Base-by-base conservation (phyloP, 2,888 invertebrate genomes). In the Kryphioiulus occultus region DNA sequence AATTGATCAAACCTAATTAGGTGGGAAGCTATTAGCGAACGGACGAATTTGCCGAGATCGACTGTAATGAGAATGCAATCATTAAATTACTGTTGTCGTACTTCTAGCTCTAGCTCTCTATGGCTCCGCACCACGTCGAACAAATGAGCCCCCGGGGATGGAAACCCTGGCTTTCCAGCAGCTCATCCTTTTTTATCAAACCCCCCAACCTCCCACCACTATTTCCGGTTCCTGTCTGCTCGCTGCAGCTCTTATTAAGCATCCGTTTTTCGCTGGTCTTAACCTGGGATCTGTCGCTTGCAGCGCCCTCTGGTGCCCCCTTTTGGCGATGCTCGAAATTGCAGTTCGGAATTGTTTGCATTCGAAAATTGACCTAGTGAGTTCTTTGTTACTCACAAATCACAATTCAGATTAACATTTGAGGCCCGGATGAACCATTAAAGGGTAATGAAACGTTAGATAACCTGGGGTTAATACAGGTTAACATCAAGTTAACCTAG, bases 21-120 rank as follows among this genome's bases (percentile, higher is more conserved):
- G 39, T 44, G 44, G 85, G 85, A 85, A 85, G 85, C 85, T 44
- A 85, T 85, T 85, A 85, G 44, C 85, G 85, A 44, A 26, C 44
- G 44, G 85, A 42, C 42, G 85, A 85, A n/a, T 42, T 42, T 78
- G 78, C 78, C 78, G 30, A 78, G 78, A 78, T 78, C 78, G 78
- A 78, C 78, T 78, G 78, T 78, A 78, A 78, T 78, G 78, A 78
- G 78, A 78, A 78, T 78, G 78, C 78, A 78, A 44, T 85, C 85
- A 85, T 85, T 85, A 85, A 85, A 85, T 85, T 85, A 44, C 85
- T 85, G 85, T 85, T 85, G 85, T 85, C 85, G 44, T 85, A 85
- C 44, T 85, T n/a, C 35, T 85, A 35, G n/a, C 44, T 35, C 83
- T 30, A 17, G 26, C 82, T 44, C 44, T 35, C n/a, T n/a, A n/a